These are phyloP conservation scores for Lepidurus apus DNA, from an alignment of 1,140 invertebrate species.

Conservation along the genomic window DNA sequence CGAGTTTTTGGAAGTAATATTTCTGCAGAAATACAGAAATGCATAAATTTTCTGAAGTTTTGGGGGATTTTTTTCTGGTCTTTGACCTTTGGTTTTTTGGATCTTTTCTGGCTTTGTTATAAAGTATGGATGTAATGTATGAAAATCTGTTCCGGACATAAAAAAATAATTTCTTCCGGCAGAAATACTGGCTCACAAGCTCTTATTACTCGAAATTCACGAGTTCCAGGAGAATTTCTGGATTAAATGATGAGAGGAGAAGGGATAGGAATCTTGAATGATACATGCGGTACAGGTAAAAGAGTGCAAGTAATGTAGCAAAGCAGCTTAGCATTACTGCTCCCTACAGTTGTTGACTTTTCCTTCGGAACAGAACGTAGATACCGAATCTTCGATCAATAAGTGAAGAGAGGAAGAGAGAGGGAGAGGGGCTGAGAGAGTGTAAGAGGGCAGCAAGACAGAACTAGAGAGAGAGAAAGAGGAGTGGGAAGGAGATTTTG, in stretches of 20 bases:
- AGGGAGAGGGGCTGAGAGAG: neutral
- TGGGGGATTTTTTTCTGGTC: neutral
- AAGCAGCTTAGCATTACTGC: neutral
- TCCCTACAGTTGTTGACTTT: neutral
- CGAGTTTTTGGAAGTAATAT: neutral
- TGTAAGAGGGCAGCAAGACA: too few relatives aligned
- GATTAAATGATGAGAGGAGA: neutral
- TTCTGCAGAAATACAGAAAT: neutral
- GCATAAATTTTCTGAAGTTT: neutral
- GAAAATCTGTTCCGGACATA: too few relatives aligned
- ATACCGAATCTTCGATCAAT: conserved; percentile 17
- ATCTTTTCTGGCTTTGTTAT: neutral
- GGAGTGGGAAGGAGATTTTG: neutral
- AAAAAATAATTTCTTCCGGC: too few relatives aligned
- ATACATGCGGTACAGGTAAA: conserved; percentile 3
- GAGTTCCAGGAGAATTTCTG: neutral
- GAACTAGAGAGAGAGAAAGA: neutral
- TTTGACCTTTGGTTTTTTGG: neutral
- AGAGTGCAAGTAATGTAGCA: neutral
- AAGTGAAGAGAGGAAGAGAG: neutral
- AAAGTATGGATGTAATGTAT: too few relatives aligned
- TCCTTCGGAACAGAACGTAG: neutral
- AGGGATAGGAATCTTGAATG: neutral
- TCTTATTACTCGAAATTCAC: neutral
- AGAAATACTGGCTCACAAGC: neutral